Conservation (phyloP, 2,113 vertebrate species). For the Chaetorhynchus papuensis region DNA sequence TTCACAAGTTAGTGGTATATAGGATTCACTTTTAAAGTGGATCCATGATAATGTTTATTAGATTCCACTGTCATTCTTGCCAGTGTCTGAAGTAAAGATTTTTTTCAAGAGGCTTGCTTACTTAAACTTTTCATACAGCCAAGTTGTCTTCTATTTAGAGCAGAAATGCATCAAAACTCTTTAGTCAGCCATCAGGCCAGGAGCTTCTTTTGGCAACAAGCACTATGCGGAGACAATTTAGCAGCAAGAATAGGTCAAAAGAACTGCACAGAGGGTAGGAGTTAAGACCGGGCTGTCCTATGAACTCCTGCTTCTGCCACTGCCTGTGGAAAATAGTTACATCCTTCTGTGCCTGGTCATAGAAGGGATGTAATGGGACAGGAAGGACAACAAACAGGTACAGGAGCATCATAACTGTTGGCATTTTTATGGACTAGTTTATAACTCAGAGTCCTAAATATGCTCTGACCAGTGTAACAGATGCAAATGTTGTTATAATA, state of each 20-base stretch:
- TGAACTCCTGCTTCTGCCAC: not conserved
- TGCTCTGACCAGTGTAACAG: not conserved
- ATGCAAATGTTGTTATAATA: not conserved
- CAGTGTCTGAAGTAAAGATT: not conserved
- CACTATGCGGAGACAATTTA: not conserved
- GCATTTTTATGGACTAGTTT: not conserved
- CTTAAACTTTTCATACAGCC: not conserved
- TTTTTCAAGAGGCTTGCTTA: not conserved
- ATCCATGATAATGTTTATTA: not conserved
- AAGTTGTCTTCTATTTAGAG: not conserved
- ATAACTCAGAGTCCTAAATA: not conserved
- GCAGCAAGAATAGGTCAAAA: not conserved
- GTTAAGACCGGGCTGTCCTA: not conserved
- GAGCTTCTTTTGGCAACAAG: not conserved
- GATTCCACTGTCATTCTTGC: not conserved
- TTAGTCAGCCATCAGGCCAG: not conserved
- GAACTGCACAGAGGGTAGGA: not conserved
- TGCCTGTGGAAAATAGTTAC: not conserved
- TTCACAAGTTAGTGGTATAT: not conserved
- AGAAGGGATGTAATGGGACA: not conserved
- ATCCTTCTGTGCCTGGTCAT: not conserved
- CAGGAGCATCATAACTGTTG: not conserved
- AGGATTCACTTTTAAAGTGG: not conserved
- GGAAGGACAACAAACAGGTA: not conserved
- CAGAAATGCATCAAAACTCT: not conserved